A percentile compares a stretch with the other conserved stretches of the same genome.
phyloP scores from a whole-genome alignment of 2,797 vertebrate genomes.

The Xerus rutilus region DNA sequence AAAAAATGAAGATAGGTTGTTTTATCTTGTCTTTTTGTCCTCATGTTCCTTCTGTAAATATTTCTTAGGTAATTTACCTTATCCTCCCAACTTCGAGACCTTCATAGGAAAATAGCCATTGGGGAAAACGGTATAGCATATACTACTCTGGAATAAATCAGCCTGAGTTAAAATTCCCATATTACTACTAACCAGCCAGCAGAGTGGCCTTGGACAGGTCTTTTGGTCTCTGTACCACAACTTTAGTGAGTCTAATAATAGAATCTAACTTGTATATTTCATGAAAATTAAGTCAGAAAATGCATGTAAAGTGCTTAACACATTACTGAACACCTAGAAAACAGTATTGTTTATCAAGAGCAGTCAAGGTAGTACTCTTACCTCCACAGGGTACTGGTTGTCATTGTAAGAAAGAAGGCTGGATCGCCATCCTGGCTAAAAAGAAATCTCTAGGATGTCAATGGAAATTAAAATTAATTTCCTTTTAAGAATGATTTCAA shows the following conservation, averaged over 20 bases:
- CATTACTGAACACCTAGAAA: neutral
- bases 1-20: neutral
- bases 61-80: slow-evolving; percentile 16
- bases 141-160: neutral
- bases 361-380: neutral
- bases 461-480: slow-evolving; percentile 66
- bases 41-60: neutral
- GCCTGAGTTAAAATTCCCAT: neutral
- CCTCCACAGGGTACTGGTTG: neutral
- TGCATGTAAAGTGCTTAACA: neutral
- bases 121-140: neutral
- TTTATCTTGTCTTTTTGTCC: neutral
- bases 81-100: neutral
- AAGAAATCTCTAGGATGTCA: slow-evolving; percentile 4
- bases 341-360: neutral
- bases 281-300: neutral
- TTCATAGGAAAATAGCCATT: neutral
- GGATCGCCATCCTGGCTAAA: neutral
- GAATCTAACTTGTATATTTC: neutral
- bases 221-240: neutral
- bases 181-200: neutral
- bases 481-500: slow-evolving; percentile 24
- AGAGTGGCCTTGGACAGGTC: neutral
- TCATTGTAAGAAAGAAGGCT: neutral
- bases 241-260: neutral